Evolutionary conservation across 1,140 invertebrate species (phyloP), one percentile per base, ranked within the genome.

Genomic region (Lasioglossum albipes): DNA sequence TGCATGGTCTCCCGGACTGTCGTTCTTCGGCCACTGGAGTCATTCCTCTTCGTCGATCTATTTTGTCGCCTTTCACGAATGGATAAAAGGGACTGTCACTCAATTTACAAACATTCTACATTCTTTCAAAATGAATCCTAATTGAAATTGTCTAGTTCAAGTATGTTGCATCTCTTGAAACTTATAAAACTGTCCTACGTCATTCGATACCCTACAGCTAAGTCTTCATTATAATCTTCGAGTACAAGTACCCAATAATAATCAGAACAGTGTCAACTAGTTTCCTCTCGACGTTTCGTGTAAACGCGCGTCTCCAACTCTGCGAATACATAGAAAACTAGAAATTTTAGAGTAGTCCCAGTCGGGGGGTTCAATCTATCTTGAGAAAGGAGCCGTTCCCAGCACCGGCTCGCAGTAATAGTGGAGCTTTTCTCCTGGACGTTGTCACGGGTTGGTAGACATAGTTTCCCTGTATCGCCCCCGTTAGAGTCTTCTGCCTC

Each of bases 381-480:
- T 93, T 93, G 31, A 91, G 88, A 72, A 90, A 93, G 49, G 90
- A 90, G 42, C 82, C 89, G 18, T 78, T 87, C 12, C 78, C 84
- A 12, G 91, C 73, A 2, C 87, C 82, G 0, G 91, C 86, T 69
- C 91, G 89, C 12, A 93, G 36, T 7, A 92, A 79, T 0, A 92
- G 64, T 3, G 93, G 84, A 36, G 92, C 85, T 91, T 93, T 93
- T 86, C 91, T 92, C 52, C 91, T 88, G 13, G 84, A 20, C 7
- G 90, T 89, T 16, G 89, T 74, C 13, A 94, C 91, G 7, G 91
- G 89, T 73, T 94, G 92, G 79, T 93, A 94, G 0, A 94, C 89
- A 59, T 94, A 94, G 82, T 94, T 93, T 6, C 90, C 91, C 75
- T 93, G 92, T 54, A 94, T 84, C 41, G 90, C 89, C 20, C 90